phyloP scores from a whole-genome alignment of 2,797 vertebrate genomes.

The Morelia viridis region DNA sequence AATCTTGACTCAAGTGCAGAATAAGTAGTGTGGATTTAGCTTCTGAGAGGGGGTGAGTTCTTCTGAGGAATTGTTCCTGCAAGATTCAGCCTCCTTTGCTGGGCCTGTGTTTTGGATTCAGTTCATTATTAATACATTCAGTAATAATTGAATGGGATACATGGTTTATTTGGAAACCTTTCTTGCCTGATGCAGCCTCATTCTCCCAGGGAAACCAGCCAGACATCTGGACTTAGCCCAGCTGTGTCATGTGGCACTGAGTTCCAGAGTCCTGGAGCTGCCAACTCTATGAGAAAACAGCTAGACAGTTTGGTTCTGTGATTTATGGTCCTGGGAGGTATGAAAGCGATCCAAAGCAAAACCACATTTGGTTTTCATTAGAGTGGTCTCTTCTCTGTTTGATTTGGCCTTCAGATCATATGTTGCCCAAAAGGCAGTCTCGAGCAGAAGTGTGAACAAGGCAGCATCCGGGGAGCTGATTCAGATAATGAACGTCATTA shows the following conservation, averaged over 20 bases:
- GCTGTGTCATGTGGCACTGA: slow-evolving; percentile 12
- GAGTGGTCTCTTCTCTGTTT: not conserved
- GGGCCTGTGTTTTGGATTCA: too few species aligned
- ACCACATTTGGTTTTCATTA: not conserved
- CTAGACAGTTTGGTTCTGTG: not conserved
- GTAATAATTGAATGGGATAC: not conserved
- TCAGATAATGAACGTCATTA: too few species aligned
- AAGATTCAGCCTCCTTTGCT: not conserved
- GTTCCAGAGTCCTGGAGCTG: not conserved
- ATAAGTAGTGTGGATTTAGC: not conserved
- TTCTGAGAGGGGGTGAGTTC: not conserved
- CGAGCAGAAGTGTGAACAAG: not conserved
- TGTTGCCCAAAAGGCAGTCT: not conserved
- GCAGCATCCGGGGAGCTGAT: fast-evolving
- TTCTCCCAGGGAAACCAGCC: not conserved
- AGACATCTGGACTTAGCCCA: not conserved
- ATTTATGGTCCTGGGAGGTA: not conserved
- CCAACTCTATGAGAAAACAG: not conserved
- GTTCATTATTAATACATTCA: not conserved
- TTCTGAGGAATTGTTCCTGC: not conserved
- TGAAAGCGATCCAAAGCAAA: not conserved
- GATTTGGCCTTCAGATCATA: not conserved
- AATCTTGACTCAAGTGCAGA: not conserved
- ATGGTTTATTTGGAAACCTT: not conserved
- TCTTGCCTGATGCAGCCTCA: not conserved